phyloP scores from a whole-genome alignment of 2,113 vertebrate species.

The Monarcha castaneiventris region DNA sequence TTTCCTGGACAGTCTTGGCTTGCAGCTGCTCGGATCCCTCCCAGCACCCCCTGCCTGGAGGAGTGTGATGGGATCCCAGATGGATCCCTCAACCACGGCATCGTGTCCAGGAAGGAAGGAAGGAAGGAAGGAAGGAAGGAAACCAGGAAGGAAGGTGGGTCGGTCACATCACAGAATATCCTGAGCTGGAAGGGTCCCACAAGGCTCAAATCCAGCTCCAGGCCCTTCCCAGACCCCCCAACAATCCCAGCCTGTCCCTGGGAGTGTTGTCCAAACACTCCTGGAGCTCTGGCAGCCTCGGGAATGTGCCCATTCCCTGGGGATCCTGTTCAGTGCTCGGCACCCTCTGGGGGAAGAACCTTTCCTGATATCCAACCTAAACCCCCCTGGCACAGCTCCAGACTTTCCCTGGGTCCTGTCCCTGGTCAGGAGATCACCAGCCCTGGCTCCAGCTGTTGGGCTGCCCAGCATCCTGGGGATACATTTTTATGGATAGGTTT shows the following conservation, averaged over 20 bases:
- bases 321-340: background rate
- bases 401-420: fast-evolving
- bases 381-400: background rate
- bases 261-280: fast-evolving
- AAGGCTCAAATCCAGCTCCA: background rate
- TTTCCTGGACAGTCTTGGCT: background rate
- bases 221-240: background rate
- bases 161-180: background rate
- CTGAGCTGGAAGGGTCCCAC: background rate
- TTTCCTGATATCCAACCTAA: background rate
- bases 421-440: background rate
- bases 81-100: background rate
- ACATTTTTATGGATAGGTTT: background rate
- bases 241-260: background rate
- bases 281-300: background rate
- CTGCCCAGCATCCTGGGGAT: background rate
- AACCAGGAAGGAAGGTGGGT: background rate
- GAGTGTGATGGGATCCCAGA: background rate
- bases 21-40: background rate
- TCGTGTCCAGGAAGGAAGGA: background rate
- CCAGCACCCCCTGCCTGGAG: background rate
- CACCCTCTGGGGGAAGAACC: background rate
- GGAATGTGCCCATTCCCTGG: background rate
- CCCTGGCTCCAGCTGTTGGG: background rate
- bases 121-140: background rate